Evolutionary conservation across 1,140 invertebrate genomes (phyloP), one percentile per base, ranked within the genome.

Genomic region (Zaprionus inermis): DNA sequence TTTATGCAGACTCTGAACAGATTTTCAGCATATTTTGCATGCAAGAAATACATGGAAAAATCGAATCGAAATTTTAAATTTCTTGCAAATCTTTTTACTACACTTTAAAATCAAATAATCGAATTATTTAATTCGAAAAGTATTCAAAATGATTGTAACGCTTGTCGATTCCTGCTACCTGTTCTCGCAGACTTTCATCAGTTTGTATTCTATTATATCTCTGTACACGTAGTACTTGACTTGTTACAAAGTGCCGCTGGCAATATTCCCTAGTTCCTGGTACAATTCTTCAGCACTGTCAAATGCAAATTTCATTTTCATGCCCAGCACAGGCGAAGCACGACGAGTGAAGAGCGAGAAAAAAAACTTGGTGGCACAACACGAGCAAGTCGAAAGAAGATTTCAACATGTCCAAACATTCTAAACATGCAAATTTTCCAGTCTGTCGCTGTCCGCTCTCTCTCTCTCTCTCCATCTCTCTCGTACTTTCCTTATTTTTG

Each of bases 381-480:
- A 74, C n/a, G n/a, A 77, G 73, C 46, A 89, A 84, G 71, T 88
- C 79, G 76, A 73, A 79, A 83, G 74, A 88, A 88, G 84, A 88
- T 88, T 88, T 88, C 77, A 89, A 79, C 84, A 89, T 89, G 84
- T 89, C 85, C 84, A 90, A 77, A 77, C 75, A 77, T 74, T 74
- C 75, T 74, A 77, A 88, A 81, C 84, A 89, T 89, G 85, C 85
- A 89, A 89, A 89, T 89, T 89, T 89, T 89, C 84, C 85, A 89
- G 84, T 90, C 84, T 89, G 84, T 89, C 84, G 84, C 84, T 89
- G 84, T 44, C 64, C 51, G 56, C 81, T 74, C 67, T 65, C 55
- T 58, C 56, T 49, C 32, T 56, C 32, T 66, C 32, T 38, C 7
- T 22, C 4, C 41, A 38, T 66, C 38, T 24, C 9, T 20, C 44